Base-by-base conservation (phyloP, 2,113 vertebrate genomes). In the Nyctereutes procyonoides region DNA sequence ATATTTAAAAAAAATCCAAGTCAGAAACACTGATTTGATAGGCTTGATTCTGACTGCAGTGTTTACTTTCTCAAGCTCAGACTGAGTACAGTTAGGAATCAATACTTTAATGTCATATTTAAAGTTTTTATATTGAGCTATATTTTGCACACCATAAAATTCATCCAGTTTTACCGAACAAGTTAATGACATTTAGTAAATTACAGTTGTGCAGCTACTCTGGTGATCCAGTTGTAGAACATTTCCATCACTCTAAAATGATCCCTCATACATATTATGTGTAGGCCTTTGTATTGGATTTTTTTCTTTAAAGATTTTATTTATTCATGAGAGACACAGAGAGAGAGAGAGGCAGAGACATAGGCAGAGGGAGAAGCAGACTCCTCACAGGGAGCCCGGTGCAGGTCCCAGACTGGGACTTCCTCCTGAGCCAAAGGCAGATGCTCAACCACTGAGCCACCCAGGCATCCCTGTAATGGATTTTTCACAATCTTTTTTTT, bases 21-120 rank as follows among this genome's bases (percentile, higher is more conserved):
- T 35, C 51, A 85, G 48, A 84, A 97, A 76, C 15, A 84, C 32
- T 90, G 43, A 43, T 96, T 48, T 71, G 74, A 43, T n/a, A 92
- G 15, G 35, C n/a, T 88, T 93, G 15, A 83, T 80, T 96, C 65
- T 90, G 55, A 80, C 9, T 74, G 22, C 1, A 19, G 10, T 65
- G 1, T 88, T 90, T 69, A 85, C 48, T 86, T 96, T 56, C 81
- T 30, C 56, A 92, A 62, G 51, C n/a, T 20, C 30, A 84, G 55
- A 43, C 17, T 38, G 19, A 87, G 30, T 77, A 15, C 26, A 15
- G 26, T 20, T 74, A 92, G 60, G 32, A 87, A 55, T 10, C 56
- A 35, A 28, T 80, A 9, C 24, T 69, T 93, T 76, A 94, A 67
- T 69, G 28, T 82, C 35, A 86, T n/a, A 48, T 24, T 85, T 79